Base-by-base conservation (phyloP, 2,797 vertebrate species). In the Macropus fuliginosus region DNA sequence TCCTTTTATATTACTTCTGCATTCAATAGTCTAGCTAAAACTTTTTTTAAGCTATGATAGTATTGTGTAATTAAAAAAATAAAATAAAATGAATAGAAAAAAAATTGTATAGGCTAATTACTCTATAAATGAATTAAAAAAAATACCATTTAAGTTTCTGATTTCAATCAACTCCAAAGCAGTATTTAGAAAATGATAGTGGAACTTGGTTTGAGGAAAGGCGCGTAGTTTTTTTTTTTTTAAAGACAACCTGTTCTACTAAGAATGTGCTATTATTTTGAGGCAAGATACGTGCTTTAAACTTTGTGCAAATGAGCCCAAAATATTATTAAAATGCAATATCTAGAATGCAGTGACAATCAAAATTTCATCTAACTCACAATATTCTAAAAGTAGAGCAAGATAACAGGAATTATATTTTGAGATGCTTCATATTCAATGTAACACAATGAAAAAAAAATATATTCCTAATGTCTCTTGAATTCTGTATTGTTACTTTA, bases 11-110 rank as follows among this genome's bases (percentile, higher is more conserved):
- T 90, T 56, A 97, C 96, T 98, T 94, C 96, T 98, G 92, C 55
- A 97, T 97, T 96, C 95, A 34, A 93, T 97, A 96, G 89, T 92
- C 24, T 97, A 98, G 95, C 96, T 96, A 92, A 97, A 98, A 98
- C 98, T 93, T 96, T 97, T 96, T 96, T 98, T 93, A 98, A 97
- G 91, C 96, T 97, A 87, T 27, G 40, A 87, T 87, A 24, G 74
- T 50, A 87, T 27, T 50, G 74, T 46, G 21, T 46, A 87, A 87
- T 24, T 87, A 46, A 81, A 46, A 81, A 81, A 81, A 81, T 81
- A 81, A 81, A 81, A 66, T n/a, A 34, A n/a, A 74, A 87, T 1
- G 21, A 50, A 50, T 87, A 50, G 74, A 10, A 50, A 21, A 81
- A 81, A 87, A 50, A 46, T 3, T 46, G 2, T 27, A 87, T 50